phyloP scores from a whole-genome alignment of 2,888 invertebrate species.

The Eudasyphora cyanicolor region DNA sequence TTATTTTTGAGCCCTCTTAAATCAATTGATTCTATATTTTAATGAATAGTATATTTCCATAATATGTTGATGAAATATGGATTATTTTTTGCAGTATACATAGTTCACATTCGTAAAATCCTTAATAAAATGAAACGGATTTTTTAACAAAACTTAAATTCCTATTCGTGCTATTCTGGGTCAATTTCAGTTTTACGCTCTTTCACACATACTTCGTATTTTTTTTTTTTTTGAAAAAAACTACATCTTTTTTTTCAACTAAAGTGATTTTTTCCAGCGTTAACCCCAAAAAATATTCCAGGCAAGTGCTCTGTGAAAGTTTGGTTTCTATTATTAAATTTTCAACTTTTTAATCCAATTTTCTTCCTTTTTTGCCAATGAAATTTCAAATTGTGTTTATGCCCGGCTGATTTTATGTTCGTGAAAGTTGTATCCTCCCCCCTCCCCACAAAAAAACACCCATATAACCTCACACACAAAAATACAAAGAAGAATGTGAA shows the following conservation, averaged over 20 bases:
- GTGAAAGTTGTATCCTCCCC: slow-evolving; percentile 24
- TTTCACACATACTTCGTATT: not conserved
- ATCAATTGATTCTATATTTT: too few relatives aligned
- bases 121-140: not conserved
- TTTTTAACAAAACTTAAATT: not conserved
- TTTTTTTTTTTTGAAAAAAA: not conserved
- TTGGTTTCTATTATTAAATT: slow-evolving; percentile 29
- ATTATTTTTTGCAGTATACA: too few relatives aligned
- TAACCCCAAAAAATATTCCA: slow-evolving; percentile 1
- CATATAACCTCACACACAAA: not conserved
- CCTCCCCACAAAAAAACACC: not conserved
- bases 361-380: slow-evolving; percentile 14
- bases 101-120: not conserved
- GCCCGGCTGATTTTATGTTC: slow-evolving; percentile 26
- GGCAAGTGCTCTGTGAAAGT: slow-evolving; percentile 4
- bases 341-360: slow-evolving; percentile 37
- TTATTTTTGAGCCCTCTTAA: too few relatives aligned
- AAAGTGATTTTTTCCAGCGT: not conserved
- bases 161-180: not conserved
- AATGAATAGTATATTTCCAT: too few relatives aligned
- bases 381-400: slow-evolving; percentile 35
- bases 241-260: not conserved
- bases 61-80: too few relatives aligned
- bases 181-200: not conserved
- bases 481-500: not conserved